Evolutionary conservation across 2,113 vertebrate genomes (phyloP).

Genomic region (Eidolon helvum): DNA sequence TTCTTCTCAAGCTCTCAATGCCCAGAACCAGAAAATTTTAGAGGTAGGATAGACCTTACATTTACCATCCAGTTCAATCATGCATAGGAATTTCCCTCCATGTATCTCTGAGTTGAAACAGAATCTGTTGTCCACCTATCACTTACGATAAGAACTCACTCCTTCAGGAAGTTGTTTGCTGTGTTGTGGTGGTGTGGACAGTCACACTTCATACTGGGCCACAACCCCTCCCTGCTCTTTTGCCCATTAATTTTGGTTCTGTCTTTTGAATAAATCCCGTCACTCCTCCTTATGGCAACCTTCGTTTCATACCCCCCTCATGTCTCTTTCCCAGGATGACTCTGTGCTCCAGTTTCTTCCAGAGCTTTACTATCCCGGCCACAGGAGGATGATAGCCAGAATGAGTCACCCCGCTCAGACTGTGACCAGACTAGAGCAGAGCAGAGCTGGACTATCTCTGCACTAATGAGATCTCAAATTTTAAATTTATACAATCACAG

Average conservation of each 20-base stretch:
- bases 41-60: background rate
- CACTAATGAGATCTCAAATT: background rate
- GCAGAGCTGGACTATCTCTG: background rate
- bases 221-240: background rate
- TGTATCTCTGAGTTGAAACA: background rate
- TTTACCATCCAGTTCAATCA: background rate
- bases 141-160: background rate
- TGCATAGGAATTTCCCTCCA: background rate
- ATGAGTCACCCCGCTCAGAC: background rate
- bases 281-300: background rate
- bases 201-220: background rate
- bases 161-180: too few species aligned
- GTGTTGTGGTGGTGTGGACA: accelerated
- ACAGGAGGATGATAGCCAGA: background rate
- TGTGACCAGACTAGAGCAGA: background rate
- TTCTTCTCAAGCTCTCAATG: background rate
- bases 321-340: background rate
- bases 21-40: background rate
- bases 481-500: background rate
- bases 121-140: background rate
- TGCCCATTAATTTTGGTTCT: background rate
- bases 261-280: background rate
- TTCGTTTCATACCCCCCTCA: background rate
- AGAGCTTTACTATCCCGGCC: background rate
- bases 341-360: background rate